A percentile compares a stretch with the other conserved stretches of the same genome.
Evolutionary conservation across 2,797 vertebrate genomes (phyloP).

Genomic region (Sylvilagus floridanus): DNA sequence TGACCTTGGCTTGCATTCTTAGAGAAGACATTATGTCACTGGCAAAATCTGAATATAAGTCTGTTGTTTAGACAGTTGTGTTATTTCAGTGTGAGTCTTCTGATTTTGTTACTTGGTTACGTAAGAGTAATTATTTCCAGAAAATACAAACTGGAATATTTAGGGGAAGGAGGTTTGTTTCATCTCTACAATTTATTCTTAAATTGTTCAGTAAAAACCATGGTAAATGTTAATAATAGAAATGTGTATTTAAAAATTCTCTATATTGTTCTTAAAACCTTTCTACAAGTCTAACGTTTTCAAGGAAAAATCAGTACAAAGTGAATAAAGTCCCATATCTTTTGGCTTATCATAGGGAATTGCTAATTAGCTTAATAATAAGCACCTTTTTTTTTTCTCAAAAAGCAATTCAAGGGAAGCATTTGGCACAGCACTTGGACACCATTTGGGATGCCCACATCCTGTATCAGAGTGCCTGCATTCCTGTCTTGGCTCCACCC

Average conservation of each 20-base stretch:
- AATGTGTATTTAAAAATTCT: neutral
- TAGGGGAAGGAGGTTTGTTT: neutral
- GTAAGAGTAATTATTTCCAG: neutral
- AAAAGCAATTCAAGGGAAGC: too few species aligned
- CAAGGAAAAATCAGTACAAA: neutral
- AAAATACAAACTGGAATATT: neutral
- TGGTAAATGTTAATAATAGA: neutral
- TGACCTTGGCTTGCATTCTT: neutral
- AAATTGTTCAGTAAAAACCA: neutral
- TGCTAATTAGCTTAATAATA: neutral
- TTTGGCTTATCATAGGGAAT: neutral
- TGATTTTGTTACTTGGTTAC: neutral
- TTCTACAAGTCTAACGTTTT: conserved; percentile 35
- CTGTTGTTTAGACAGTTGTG: neutral
- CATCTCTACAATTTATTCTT: neutral
- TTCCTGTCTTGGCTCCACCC: too few species aligned
- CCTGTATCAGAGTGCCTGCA: too few species aligned
- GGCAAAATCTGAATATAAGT: conserved; percentile 16
- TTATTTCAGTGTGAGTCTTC: neutral
- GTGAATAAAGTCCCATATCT: neutral
- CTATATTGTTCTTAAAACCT: neutral
- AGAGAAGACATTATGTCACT: neutral
- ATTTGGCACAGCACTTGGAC: too few species aligned
- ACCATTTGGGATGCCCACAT: too few species aligned
- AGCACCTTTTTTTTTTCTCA: neutral